A percentile compares a stretch with the other conserved stretches of the same genome.
Conservation (phyloP, 2,888 invertebrate species). For the Rhabditoides inermis region DNA sequence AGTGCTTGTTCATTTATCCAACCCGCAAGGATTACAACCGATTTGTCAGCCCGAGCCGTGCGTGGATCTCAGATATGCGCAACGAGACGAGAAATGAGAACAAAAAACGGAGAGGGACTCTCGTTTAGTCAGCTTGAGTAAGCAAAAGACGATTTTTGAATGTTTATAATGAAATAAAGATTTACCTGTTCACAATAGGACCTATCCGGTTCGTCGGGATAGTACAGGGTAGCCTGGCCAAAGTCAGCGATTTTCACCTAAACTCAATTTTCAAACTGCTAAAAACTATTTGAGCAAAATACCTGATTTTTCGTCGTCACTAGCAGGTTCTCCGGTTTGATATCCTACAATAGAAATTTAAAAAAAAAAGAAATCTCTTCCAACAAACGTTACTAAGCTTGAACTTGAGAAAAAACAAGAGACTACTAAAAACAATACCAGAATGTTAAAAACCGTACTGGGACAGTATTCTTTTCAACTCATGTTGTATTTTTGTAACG, state of each 20-base stretch:
- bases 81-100: neutral
- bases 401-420: neutral
- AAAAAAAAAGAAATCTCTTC: neutral
- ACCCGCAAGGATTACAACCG: no score
- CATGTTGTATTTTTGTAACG: no score
- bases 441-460: neutral
- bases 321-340: conserved; percentile 47
- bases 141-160: conserved; percentile 3
- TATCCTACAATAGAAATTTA: conserved; percentile 23
- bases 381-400: no score
- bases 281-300: no score
- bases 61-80: neutral
- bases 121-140: no score
- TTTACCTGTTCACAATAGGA: conserved; percentile 44
- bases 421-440: neutral
- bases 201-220: conserved; percentile 20
- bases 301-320: conserved; percentile 21
- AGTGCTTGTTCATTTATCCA: no score
- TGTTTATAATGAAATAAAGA: neutral
- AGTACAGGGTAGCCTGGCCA: conserved; percentile 42
- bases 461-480: conserved; percentile 2
- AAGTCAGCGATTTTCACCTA: conserved; percentile 45
- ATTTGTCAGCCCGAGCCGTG: no score
- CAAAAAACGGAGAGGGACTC: no score
- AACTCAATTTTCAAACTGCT: no score